Evolutionary conservation across 2,888 invertebrate genomes (phyloP).

Genomic region (Teleiodes luculella): DNA sequence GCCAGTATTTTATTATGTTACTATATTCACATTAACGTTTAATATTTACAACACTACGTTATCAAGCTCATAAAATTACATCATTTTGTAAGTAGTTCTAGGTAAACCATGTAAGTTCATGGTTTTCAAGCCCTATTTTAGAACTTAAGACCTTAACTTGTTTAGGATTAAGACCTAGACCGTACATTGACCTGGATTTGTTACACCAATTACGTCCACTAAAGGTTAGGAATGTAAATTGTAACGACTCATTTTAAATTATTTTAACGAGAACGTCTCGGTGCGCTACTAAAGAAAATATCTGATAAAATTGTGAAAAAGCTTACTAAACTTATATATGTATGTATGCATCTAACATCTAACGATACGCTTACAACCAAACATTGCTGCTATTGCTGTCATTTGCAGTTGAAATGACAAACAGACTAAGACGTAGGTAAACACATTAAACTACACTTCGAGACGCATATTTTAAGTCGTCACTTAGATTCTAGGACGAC

Average conservation of each 20-base stretch:
- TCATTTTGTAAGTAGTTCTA: too few species aligned
- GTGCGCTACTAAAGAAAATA: too few species aligned
- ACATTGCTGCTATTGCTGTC: too few species aligned
- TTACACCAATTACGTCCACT: neutral
- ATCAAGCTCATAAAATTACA: too few species aligned
- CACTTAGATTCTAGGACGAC: conserved; percentile 6
- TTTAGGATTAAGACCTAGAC: conserved; percentile 1
- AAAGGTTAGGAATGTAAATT: neutral
- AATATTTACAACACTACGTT: too few species aligned
- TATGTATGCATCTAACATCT: too few species aligned
- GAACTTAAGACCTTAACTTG: neutral
- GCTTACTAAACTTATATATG: too few species aligned
- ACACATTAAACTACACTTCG: neutral
- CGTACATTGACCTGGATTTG: conserved; percentile 2
- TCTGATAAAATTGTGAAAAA: too few species aligned
- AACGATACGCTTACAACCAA: too few species aligned
- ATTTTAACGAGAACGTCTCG: neutral
- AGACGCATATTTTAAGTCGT: neutral
- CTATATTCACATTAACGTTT: too few species aligned
- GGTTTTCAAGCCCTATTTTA: neutral
- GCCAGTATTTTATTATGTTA: too few species aligned
- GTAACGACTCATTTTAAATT: neutral
- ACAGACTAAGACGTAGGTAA: neutral
- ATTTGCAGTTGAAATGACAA: neutral
- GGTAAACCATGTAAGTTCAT: conserved; percentile 9